These are phyloP conservation scores for Nothoprocta perdicaria DNA, from an alignment of 2,113 vertebrate genomes.

Conservation along the genomic window DNA sequence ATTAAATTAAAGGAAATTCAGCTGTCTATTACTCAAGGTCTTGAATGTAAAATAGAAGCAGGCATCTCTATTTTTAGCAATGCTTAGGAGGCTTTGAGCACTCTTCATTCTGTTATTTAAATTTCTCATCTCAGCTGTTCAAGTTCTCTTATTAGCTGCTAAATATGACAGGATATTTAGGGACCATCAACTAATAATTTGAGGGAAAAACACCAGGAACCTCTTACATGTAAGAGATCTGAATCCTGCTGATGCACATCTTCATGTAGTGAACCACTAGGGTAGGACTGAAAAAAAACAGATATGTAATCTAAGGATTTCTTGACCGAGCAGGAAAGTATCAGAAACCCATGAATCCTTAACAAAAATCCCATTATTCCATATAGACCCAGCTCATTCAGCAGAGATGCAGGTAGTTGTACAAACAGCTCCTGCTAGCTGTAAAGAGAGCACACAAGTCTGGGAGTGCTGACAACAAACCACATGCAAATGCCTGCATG, in stretches of 20 bases:
- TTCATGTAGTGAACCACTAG: not conserved
- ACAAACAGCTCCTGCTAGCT: not conserved
- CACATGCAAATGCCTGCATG: not conserved
- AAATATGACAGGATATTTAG: not conserved
- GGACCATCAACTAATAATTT: not conserved
- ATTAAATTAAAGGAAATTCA: not conserved
- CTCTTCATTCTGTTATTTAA: conserved; percentile 6
- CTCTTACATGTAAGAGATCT: not conserved
- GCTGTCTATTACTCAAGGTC: conserved; percentile 13
- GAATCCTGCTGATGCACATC: not conserved
- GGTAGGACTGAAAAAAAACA: not conserved
- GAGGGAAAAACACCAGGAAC: not conserved
- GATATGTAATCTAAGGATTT: not conserved
- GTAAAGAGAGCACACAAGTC: not conserved
- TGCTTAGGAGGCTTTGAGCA: conserved; percentile 20
- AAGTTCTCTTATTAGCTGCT: not conserved
- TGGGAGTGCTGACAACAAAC: not conserved
- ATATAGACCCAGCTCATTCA: not conserved
- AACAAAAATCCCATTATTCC: not conserved
- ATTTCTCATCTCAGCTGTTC: not conserved
- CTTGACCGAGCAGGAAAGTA: not conserved
- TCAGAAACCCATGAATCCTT: not conserved
- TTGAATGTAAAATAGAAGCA: conserved; percentile 31
- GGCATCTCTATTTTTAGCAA: conserved; percentile 6
- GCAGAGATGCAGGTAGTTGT: not conserved